phyloP scores from a whole-genome alignment of 2,888 invertebrate species.

The Drosophila maculinotata region DNA sequence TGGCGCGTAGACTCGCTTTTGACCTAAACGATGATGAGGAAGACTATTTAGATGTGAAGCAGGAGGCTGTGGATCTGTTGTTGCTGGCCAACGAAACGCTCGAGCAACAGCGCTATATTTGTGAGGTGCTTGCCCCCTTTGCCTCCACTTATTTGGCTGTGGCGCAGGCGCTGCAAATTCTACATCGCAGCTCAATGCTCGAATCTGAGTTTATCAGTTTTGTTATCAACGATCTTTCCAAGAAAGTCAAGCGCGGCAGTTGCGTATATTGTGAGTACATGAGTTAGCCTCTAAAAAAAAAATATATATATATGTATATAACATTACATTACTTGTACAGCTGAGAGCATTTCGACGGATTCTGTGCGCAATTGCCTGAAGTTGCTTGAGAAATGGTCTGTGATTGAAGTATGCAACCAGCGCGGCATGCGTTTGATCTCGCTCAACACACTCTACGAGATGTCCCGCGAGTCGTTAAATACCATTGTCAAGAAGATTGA shows the following conservation, averaged over 20 bases:
- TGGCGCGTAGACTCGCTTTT: slow-evolving; percentile 71
- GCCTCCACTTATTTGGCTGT: slow-evolving; percentile 91
- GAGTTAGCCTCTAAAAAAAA: not conserved
- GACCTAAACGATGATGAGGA: slow-evolving; percentile 67
- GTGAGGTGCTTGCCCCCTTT: slow-evolving; percentile 89
- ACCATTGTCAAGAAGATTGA: slow-evolving; percentile 82
- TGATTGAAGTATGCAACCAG: slow-evolving; percentile 87
- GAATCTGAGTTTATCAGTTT: slow-evolving; percentile 89
- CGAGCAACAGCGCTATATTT: slow-evolving; percentile 86
- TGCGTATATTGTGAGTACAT: slow-evolving; percentile 88
- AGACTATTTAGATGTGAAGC: slow-evolving; percentile 39
- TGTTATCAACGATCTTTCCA: slow-evolving; percentile 88
- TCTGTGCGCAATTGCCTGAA: slow-evolving; percentile 94
- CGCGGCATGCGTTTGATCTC: slow-evolving; percentile 85
- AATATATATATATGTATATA: too few relatives aligned
- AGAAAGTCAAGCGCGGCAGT: slow-evolving; percentile 87
- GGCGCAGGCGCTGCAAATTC: slow-evolving; percentile 86
- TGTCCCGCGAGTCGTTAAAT: slow-evolving; percentile 81
- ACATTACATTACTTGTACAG: slow-evolving; percentile 86
- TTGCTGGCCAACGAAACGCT: slow-evolving; percentile 77
- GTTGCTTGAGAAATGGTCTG: slow-evolving; percentile 92
- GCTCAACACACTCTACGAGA: slow-evolving; percentile 85
- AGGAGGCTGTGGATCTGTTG: slow-evolving; percentile 47
- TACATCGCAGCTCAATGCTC: slow-evolving; percentile 86
- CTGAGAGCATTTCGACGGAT: slow-evolving; percentile 94